Conservation (phyloP, 1,140 invertebrate genomes). For the Camponotus floridanus region DNA sequence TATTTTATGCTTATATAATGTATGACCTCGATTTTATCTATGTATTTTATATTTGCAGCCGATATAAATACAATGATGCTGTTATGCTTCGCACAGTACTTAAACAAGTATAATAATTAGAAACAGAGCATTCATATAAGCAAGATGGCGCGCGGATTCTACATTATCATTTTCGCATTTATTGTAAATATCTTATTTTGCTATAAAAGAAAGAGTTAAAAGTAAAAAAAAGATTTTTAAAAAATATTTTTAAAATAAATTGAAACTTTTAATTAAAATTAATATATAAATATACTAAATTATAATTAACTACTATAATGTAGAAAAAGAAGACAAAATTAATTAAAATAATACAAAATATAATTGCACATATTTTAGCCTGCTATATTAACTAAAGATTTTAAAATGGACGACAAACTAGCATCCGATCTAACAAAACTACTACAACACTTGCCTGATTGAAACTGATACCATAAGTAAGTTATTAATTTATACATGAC, state of each 20-base stretch:
- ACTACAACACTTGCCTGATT: too few relatives aligned
- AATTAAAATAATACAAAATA: not conserved
- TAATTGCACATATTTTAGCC: too few relatives aligned
- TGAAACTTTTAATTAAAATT: not conserved
- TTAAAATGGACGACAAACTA: too few relatives aligned
- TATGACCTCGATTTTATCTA: not conserved
- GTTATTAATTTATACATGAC: too few relatives aligned
- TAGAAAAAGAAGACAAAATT: not conserved
- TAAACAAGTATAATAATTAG: not conserved
- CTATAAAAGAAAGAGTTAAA: not conserved
- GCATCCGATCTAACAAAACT: too few relatives aligned
- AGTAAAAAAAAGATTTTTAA: not conserved
- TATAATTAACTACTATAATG: not conserved
- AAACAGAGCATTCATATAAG: not conserved
- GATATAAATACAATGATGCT: conserved; percentile 19
- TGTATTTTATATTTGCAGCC: not conserved
- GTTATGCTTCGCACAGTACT: not conserved
- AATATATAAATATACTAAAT: not conserved
- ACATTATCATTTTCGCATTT: not conserved
- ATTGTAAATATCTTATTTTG: not conserved
- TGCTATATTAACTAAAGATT: too few relatives aligned
- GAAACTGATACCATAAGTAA: too few relatives aligned
- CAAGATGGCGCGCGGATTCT: not conserved
- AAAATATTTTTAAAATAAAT: not conserved
- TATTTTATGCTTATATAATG: not conserved